Evolutionary conservation across 2,113 vertebrate genomes (phyloP).

Genomic region (Mobula birostris): DNA sequence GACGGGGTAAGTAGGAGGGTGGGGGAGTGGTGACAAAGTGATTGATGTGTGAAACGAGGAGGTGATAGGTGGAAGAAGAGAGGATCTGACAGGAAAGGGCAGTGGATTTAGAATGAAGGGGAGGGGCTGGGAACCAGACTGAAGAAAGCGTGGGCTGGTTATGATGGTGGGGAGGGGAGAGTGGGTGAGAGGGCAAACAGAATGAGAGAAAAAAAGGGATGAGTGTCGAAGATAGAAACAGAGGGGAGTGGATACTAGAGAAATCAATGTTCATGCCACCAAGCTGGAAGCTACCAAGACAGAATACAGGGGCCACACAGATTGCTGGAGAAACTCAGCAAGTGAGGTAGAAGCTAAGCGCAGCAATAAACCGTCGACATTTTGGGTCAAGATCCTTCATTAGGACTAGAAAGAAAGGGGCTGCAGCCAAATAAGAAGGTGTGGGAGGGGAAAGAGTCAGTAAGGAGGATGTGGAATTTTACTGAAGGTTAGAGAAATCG

Average conservation of each 20-base stretch:
- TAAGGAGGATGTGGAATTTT: neutral
- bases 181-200: constrained; percentile 8
- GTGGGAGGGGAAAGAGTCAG: neutral
- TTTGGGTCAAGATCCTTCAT: no score
- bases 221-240: neutral
- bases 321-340: no score
- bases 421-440: no score
- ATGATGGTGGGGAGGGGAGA: constrained; percentile 46
- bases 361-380: no score
- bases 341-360: no score
- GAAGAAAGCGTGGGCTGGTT: constrained; percentile 45
- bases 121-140: constrained; percentile 46
- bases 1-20: neutral
- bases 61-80: neutral
- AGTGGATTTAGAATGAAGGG: constrained; percentile 36
- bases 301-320: no score
- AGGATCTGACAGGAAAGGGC: neutral
- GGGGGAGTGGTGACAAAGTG: neutral
- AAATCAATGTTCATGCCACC: no score
- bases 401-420: no score
- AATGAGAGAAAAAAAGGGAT: constrained; percentile 37
- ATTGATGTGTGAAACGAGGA: neutral
- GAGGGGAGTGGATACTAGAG: no score
- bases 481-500: no score
- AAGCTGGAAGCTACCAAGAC: no score